Evolutionary conservation across 2,113 vertebrate genomes (phyloP), one percentile per base, ranked within the genome.

Genomic region (Macrotis lagotis): DNA sequence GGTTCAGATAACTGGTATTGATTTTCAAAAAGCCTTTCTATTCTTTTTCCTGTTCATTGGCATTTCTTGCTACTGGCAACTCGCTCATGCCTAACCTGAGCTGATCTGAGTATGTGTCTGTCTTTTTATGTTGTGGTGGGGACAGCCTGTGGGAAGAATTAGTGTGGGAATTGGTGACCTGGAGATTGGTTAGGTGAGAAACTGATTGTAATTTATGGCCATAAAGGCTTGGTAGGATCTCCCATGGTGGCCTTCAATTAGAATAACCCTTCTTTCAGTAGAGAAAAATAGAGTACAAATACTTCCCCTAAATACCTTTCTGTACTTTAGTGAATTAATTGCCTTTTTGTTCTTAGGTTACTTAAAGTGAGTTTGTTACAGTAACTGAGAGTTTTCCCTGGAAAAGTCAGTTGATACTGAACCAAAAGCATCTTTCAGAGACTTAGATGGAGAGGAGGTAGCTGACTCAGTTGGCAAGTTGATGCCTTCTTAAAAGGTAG

Each of bases 381-480:
- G n/a, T 93, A 96, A 90, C 96, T 97, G 96, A 96, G 97, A 98
- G 94, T 52, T 51, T 96, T 97, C 96, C 94, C 96, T 95, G 94
- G 96, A 97, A 97, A 90, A 95, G 95, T 96, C 48, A 96, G 90
- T 94, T 98, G 97, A 96, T 96, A 96, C 26, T 53, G 59, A 91
- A 48, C 59, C 89, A 92, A 83, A 91, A 95, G 66, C 95, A 95
- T 93, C 59, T 59, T 47, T 95, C 94, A 95, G 95, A 92, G 95
- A 97, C 94, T 96, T 94, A 96, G 93, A 93, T 96, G 92, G 92
- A 83, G 66, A 83, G 19, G 83, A 94, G 93, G 93, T 74, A 93
- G 96, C 50, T 91, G 44, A 92, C 93, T 92, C 94, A 96, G 89
- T 90, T 93, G 92, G 92, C 8, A 92, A 96, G 89, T 83, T 50